Evolutionary conservation across 2,113 vertebrate species (phyloP).

Genomic region (Datnioides undecimradiatus): DNA sequence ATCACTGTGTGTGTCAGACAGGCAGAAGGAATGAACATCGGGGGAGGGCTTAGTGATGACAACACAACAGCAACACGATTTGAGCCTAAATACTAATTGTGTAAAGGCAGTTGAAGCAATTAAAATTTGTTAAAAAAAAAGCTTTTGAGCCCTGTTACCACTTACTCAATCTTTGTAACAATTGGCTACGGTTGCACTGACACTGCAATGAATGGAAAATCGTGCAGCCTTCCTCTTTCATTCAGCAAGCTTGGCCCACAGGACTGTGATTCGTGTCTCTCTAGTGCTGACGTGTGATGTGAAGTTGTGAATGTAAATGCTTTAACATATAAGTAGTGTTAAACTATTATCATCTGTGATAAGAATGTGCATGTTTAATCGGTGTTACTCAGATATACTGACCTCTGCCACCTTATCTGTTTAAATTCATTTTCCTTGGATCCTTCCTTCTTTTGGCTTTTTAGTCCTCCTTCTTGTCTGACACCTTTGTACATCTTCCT

Average conservation of each 20-base stretch:
- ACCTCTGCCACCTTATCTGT: not conserved
- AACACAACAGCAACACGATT: slow-evolving; percentile 29
- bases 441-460: not conserved
- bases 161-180: not conserved
- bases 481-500: slow-evolving; percentile 13
- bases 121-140: not conserved
- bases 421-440: not conserved
- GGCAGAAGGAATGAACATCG: slow-evolving; percentile 23
- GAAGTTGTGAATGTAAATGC: slow-evolving; percentile 9
- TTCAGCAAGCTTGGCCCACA: slow-evolving; percentile 31
- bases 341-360: not conserved
- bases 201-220: slow-evolving; percentile 28
- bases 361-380: not conserved
- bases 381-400: not conserved
- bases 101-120: not conserved
- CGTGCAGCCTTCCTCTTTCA: not conserved
- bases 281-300: not conserved
- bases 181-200: not conserved
- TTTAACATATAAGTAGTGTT: not conserved
- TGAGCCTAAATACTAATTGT: not conserved
- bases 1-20: slow-evolving; percentile 63
- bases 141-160: not conserved
- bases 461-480: not conserved
- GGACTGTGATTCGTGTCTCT: slow-evolving; percentile 18
- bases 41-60: slow-evolving; percentile 57